A percentile compares a stretch with the other conserved stretches of the same genome.
phyloP scores from a whole-genome alignment of 2,797 vertebrate species.

The Hemibagrus guttatus region DNA sequence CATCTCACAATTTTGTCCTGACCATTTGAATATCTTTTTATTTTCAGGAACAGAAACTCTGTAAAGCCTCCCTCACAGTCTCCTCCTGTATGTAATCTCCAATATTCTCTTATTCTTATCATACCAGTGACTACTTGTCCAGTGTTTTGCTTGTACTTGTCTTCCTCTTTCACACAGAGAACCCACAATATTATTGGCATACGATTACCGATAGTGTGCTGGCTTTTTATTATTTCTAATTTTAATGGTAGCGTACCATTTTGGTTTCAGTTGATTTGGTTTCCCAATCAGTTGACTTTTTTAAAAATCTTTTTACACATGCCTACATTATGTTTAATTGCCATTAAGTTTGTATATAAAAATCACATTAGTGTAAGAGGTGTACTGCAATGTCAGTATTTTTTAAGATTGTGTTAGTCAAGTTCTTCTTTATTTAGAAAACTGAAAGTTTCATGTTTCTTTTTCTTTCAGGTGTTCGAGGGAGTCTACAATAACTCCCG shows the following conservation, averaged over 20 bases:
- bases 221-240: background rate
- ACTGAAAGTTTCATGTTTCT: background rate
- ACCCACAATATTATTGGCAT: background rate
- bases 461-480: constrained; percentile 81
- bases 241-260: too few relatives aligned
- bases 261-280: background rate
- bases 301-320: background rate
- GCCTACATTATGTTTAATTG: background rate
- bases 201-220: background rate
- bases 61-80: constrained; percentile 80
- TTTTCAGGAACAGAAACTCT: constrained; percentile 76
- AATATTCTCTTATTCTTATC: background rate
- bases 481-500: constrained; percentile 93
- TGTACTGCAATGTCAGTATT: background rate
- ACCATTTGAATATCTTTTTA: constrained; percentile 11
- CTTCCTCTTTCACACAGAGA: background rate
- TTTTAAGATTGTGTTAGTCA: background rate
- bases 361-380: background rate
- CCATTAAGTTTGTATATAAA: background rate
- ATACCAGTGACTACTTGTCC: background rate
- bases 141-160: background rate
- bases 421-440: background rate
- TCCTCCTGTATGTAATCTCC: constrained; percentile 67
- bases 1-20: background rate
- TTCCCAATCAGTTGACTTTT: background rate